Evolutionary conservation across 1,140 invertebrate species (phyloP).

Genomic region (Coboldia fuscipes): DNA sequence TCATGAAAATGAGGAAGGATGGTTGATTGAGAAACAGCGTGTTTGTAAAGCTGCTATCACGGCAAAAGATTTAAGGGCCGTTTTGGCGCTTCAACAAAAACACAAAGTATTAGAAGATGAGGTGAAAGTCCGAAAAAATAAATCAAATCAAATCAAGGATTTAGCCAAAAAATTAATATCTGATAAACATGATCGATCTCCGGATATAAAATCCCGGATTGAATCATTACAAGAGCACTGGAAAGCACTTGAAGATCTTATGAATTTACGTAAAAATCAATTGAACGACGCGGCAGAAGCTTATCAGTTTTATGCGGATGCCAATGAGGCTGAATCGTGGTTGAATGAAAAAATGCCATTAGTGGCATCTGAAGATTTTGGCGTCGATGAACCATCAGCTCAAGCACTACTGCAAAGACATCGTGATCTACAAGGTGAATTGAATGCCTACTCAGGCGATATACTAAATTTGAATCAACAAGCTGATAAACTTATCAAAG

Average conservation of each 20-base stretch:
- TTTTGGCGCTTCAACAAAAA: slow-evolving; percentile 78
- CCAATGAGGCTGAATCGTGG: slow-evolving; percentile 96
- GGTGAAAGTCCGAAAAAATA: slow-evolving; percentile 64
- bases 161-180: slow-evolving; percentile 50
- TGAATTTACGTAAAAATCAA: slow-evolving; percentile 60
- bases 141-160: slow-evolving; percentile 54
- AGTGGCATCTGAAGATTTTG: slow-evolving; percentile 70
- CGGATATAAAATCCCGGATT: slow-evolving; percentile 59
- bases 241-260: slow-evolving; percentile 66
- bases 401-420: slow-evolving; percentile 70
- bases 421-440: slow-evolving; percentile 70
- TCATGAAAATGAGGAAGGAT: slow-evolving; percentile 82
- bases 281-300: slow-evolving; percentile 86
- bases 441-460: slow-evolving; percentile 77
- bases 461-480: slow-evolving; percentile 69
- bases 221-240: slow-evolving; percentile 64
- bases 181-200: slow-evolving; percentile 51
- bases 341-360: slow-evolving; percentile 82
- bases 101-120: slow-evolving; percentile 88
- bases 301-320: slow-evolving; percentile 88
- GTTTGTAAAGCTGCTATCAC: slow-evolving; percentile 78
- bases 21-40: slow-evolving; percentile 79
- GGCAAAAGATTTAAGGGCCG: slow-evolving; percentile 79
- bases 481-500: slow-evolving; percentile 57
- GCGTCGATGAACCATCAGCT: slow-evolving; percentile 74